Percentiles rank a stretch among this genome's conserved stretches.
These are phyloP conservation scores for Toxotes chatareus DNA, from an alignment of 2,113 vertebrate genomes.

Conservation along the genomic window DNA sequence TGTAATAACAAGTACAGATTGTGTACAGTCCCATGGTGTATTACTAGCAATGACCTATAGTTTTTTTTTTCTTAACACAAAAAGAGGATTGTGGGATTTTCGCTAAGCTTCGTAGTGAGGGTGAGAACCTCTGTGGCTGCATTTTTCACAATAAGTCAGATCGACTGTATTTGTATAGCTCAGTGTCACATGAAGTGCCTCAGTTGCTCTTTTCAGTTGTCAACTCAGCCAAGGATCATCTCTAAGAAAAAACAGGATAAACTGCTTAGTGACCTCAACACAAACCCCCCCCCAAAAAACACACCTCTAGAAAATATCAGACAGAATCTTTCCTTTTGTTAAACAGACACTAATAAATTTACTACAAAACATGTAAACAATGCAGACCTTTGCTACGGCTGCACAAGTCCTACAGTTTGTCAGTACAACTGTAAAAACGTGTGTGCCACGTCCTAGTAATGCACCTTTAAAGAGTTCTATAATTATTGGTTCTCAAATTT, in stretches of 20 bases:
- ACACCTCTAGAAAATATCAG: not conserved
- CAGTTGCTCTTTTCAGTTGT: not conserved
- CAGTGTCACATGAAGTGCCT: not conserved
- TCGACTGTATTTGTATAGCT: conserved; percentile 7
- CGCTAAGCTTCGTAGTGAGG: not conserved
- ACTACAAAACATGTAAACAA: too few species aligned
- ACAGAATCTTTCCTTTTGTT: not conserved
- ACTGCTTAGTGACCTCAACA: not conserved
- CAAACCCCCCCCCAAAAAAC: not conserved
- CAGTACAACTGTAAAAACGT: too few species aligned
- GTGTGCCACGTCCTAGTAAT: too few species aligned
- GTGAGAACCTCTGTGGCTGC: not conserved
- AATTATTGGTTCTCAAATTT: too few species aligned
- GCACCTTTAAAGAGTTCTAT: too few species aligned
- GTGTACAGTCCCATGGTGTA: conserved; percentile 18
- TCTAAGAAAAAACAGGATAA: conserved; percentile 9
- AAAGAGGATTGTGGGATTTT: conserved; percentile 17
- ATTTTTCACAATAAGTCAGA: conserved; percentile 22
- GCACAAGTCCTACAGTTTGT: too few species aligned
- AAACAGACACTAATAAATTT: not conserved
- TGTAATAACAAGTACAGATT: conserved; percentile 62
- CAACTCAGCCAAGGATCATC: not conserved
- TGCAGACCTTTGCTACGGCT: too few species aligned
- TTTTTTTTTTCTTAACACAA: conserved; percentile 10
- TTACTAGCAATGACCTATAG: conserved; percentile 10